phyloP scores from a whole-genome alignment of 2,113 vertebrate genomes.

The Neomonachus schauinslandi region DNA sequence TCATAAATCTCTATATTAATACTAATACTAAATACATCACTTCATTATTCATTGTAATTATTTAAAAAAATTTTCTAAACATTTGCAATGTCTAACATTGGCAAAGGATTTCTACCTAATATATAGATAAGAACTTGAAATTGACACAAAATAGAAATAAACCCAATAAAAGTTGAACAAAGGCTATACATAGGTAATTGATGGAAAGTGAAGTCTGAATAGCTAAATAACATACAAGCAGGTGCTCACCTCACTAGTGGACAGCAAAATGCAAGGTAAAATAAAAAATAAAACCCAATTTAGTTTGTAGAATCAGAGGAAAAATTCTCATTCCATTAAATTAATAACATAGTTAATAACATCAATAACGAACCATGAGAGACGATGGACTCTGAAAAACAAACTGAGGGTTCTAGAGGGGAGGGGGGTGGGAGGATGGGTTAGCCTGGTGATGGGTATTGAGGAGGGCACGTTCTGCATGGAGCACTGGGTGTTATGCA shows the following conservation, averaged over 20 bases:
- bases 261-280: neutral
- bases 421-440: no score
- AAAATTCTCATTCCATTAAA: neutral
- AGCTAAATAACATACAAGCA: neutral
- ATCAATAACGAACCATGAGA: neutral
- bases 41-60: neutral
- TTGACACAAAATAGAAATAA: neutral
- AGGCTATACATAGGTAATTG: neutral
- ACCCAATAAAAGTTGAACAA: neutral
- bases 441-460: no score
- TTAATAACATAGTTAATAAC: neutral
- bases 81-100: neutral
- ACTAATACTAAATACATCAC: neutral
- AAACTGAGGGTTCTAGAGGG: no score
- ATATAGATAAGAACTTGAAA: neutral
- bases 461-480: no score
- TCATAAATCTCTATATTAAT: neutral
- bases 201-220: neutral
- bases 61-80: neutral
- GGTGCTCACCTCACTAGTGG: neutral
- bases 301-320: neutral
- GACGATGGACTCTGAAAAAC: no score
- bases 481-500: no score
- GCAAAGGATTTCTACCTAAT: neutral
- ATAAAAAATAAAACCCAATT: neutral